Base-by-base conservation (phyloP, 2,113 vertebrate species). In the Caracal caracal region DNA sequence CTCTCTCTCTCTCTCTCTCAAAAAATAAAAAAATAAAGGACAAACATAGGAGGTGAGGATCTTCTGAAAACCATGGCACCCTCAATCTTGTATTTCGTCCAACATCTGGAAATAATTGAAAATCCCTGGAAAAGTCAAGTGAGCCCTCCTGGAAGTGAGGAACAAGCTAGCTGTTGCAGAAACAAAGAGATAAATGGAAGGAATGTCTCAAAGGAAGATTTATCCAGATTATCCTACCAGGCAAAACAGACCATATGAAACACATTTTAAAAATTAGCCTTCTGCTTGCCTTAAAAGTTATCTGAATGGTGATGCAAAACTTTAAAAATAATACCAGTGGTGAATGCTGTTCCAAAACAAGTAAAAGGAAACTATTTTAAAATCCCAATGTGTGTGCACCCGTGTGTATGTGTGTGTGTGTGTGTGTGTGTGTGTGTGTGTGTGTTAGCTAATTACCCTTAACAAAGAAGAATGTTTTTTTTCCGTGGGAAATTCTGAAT, bases 91-190 rank as follows among this genome's bases (percentile, higher is more conserved):
- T 83, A 65, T 92, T 94, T 88, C 86, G 30, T 63, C 40, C 82
- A 94, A 81, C 93, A 97, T 94, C 88, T 98, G 89, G 86, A 94
- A 93, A 89, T 81, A n/a, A 88, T 66, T 76, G 49, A 94, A 97
- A 97, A 95, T 94, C 56, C 97, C 82, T 96, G 86, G 92, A 96
- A 96, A 97, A 95, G 86, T 59, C 78, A 94, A 91, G 47, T 73
- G 59, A 61, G 13, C 68, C 13, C 49, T 92, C 63, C 59, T 86
- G 56, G 78, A 95, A 30, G 66, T 78, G 16, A 78, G 88, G 92
- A 82, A 59, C 20, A 51, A 90, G 37, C 19, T 76, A 35, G 33
- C 20, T 65, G 35, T 5, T 79, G 82, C 33, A 82, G 89, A 95
- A 95, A 90, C 81, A 90, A 40, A 78, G 51, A 80, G 49, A 88